Percentiles rank a stretch among this genome's conserved stretches.
Conservation (phyloP, 1,140 invertebrate species). For the Papilio aristodemus region DNA sequence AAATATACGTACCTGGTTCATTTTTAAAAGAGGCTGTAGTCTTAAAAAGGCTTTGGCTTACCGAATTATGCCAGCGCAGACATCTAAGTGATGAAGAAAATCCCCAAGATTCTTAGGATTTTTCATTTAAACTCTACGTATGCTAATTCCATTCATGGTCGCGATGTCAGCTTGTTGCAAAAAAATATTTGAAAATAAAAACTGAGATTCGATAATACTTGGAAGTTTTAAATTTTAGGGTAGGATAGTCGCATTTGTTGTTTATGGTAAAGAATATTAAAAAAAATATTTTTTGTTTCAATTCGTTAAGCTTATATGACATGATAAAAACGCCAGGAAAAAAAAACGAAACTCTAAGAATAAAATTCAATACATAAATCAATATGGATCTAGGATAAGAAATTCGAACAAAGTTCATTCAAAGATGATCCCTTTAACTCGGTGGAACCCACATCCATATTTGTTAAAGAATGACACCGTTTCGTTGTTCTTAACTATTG, state of each 20-base stretch:
- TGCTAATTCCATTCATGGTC: background rate
- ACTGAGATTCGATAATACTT: background rate
- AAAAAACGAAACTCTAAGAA: background rate
- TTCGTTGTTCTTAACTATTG: too few species aligned
- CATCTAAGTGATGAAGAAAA: background rate
- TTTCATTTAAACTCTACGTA: background rate
- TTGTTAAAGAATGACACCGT: too few species aligned
- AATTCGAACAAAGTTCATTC: background rate
- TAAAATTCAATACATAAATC: slow-evolving; percentile 10
- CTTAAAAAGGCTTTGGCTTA: too few species aligned
- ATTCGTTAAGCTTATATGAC: background rate
- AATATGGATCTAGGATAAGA: slow-evolving; percentile 1
- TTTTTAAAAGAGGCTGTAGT: background rate
- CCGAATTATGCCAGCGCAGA: background rate
- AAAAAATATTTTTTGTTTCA: background rate
- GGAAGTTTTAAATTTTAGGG: background rate
- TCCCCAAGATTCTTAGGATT: background rate
- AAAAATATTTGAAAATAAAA: background rate
- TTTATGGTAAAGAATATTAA: too few species aligned
- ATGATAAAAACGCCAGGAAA: background rate
- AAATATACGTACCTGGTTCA: background rate
- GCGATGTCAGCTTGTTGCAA: background rate
- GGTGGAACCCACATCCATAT: background rate
- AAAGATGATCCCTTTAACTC: background rate
- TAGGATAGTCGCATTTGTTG: too few species aligned